Conservation (phyloP, 2,797 vertebrate species). For the Clarias laeviceps region DNA sequence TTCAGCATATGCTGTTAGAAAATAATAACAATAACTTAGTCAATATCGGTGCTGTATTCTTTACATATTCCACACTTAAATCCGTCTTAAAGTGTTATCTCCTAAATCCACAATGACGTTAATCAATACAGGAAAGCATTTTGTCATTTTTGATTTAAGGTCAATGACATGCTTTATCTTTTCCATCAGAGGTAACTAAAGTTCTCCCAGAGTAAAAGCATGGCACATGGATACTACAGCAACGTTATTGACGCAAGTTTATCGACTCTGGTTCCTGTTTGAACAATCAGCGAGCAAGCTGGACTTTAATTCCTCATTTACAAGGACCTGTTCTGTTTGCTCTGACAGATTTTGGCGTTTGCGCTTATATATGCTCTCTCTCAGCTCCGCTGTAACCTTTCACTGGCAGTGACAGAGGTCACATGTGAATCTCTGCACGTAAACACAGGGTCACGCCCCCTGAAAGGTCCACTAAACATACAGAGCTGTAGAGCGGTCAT, state of each 20-base stretch:
- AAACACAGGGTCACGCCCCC: constrained; percentile 23
- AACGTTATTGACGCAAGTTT: constrained; percentile 34
- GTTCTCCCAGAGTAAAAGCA: constrained; percentile 5
- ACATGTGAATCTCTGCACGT: constrained; percentile 41
- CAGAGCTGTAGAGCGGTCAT: neutral
- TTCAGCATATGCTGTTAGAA: neutral
- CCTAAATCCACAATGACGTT: neutral
- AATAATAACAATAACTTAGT: neutral
- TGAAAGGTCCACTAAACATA: constrained; percentile 32
- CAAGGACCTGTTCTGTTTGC: constrained; percentile 37
- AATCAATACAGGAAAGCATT: neutral
- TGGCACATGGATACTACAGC: constrained; percentile 19
- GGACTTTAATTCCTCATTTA: constrained; percentile 45
- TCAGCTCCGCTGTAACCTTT: constrained; percentile 16
- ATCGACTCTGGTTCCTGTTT: constrained; percentile 48
- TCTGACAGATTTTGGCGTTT: constrained; percentile 24
- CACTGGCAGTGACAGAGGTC: constrained; percentile 35
- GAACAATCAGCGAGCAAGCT: constrained; percentile 42
- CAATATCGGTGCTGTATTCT: neutral
- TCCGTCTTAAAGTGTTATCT: neutral
- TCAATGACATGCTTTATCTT: neutral
- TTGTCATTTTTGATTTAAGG: neutral
- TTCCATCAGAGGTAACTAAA: neutral
- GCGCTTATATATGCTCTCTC: constrained; percentile 22
- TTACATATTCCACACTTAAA: neutral